Evolutionary conservation across 92 coral and sea anemone genomes (phyloP).

Genomic region (Plumapathes pennacea): DNA sequence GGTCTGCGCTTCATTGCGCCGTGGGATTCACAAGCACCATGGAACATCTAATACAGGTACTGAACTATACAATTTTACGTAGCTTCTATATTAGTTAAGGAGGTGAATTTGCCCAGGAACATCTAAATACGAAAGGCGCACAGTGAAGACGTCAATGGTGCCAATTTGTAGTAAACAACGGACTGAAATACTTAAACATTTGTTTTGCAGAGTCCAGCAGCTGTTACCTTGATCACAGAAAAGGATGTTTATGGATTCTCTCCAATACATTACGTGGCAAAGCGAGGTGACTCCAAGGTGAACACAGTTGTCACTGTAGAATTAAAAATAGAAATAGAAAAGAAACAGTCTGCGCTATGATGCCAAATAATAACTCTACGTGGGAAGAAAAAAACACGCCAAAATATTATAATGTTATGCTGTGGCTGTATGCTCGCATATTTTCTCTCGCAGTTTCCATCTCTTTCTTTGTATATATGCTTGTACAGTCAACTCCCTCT

Average conservation of each 20-base stretch:
- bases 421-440: no score
- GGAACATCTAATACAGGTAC: conserved; percentile 48
- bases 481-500: no score
- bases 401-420: no score
- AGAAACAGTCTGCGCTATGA: no score
- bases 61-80: background rate
- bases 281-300: conserved; percentile 52
- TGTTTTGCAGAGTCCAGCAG: conserved; percentile 38
- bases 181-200: background rate
- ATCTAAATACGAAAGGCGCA: background rate
- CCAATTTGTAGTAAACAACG: background rate
- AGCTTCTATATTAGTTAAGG: background rate
- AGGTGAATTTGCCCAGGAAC: background rate
- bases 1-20: conserved; percentile 38
- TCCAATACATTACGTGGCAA: conserved; percentile 63
- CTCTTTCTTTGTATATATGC: no score
- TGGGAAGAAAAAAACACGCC: no score
- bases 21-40: conserved; percentile 35
- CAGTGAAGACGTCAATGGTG: no score
- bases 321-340: no score
- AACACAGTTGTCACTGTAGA: no score
- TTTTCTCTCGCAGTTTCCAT: no score
- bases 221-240: conserved; percentile 51
- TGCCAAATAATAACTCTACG: no score
- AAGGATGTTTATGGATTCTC: conserved; percentile 49